Evolutionary conservation across 2,113 vertebrate species (phyloP), one percentile per base, ranked within the genome.

Genomic region (Alces alces): DNA sequence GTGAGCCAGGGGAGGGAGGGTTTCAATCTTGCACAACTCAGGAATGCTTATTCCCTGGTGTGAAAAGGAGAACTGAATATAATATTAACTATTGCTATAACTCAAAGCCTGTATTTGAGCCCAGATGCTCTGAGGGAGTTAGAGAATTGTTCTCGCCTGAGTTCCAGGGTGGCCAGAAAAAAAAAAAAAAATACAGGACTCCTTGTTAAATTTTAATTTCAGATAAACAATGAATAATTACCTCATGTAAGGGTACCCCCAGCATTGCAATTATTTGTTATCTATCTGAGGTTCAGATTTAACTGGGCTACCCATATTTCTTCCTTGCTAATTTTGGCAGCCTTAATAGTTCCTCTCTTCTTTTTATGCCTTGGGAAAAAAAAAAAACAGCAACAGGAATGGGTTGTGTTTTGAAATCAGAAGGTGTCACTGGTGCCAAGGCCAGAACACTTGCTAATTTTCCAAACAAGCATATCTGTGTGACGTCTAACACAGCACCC

Each of bases 241-340:
- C 57, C 93, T 23, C 85, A 9, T 52, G 6, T 28, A 58, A 89
- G 19, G 14, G 3, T 28, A 79, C 39, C 21, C 50, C 80, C 39
- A 50, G 28, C 19, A 23, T 39, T 85, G 78, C 16, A 52, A 79
- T 83, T 58, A 79, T 91, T 88, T 85, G 57, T 47, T 76, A 27
- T 97, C 33, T 60, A 33, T 73, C 76, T 64, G 93, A 91, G 73
- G 94, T 94, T 94, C 55, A 88, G 12, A 83, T 76, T 89, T 84
- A 86, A 66, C 84, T 79, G 55, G 76, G 78, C 3, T 28, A 55
- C 25, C 28, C 43, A 39, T 45, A 58, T 39, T 90, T 94, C 47
- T 86, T 87, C 23, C 57, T 45, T 82, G 86, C 84, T 85, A 66
- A 78, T 55, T 95, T 82, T 70, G 30, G 30, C 50, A 92, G 52